These are phyloP conservation scores for Morelia viridis DNA, from an alignment of 2,797 vertebrate genomes.

Conservation along the genomic window DNA sequence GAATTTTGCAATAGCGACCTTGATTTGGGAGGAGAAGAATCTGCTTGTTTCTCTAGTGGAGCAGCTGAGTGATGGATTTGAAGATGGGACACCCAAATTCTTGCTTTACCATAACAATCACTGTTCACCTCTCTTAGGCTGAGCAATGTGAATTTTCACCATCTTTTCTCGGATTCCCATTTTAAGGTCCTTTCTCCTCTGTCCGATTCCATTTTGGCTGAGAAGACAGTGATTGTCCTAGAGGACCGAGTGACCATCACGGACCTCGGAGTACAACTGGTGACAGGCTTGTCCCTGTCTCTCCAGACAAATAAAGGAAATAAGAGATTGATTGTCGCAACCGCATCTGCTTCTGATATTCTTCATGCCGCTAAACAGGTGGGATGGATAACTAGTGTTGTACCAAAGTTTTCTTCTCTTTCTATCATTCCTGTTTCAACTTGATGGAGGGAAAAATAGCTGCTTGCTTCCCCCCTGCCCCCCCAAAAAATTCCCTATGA, in stretches of 20 bases:
- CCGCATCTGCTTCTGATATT: constrained; percentile 82
- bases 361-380: constrained; percentile 89
- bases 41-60: not conserved
- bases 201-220: constrained; percentile 94
- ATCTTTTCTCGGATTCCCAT: not conserved
- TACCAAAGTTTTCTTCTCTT: not conserved
- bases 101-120: not conserved
- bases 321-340: constrained; percentile 83
- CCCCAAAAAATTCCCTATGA: too few relatives aligned
- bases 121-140: not conserved
- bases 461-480: too few relatives aligned
- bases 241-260: constrained; percentile 93
- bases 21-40: not conserved
- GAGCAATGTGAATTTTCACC: not conserved
- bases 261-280: constrained; percentile 89
- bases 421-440: not conserved
- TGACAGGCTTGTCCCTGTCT: constrained; percentile 84
- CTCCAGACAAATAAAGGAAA: constrained; percentile 81
- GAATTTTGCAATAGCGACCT: not conserved
- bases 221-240: constrained; percentile 91
- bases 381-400: not conserved
- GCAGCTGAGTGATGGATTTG: not conserved
- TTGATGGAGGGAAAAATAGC: too few relatives aligned
- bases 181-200: constrained; percentile 90
- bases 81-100: not conserved